phyloP scores from a whole-genome alignment of 1,140 invertebrate species.

The Drosophila bipectinata region DNA sequence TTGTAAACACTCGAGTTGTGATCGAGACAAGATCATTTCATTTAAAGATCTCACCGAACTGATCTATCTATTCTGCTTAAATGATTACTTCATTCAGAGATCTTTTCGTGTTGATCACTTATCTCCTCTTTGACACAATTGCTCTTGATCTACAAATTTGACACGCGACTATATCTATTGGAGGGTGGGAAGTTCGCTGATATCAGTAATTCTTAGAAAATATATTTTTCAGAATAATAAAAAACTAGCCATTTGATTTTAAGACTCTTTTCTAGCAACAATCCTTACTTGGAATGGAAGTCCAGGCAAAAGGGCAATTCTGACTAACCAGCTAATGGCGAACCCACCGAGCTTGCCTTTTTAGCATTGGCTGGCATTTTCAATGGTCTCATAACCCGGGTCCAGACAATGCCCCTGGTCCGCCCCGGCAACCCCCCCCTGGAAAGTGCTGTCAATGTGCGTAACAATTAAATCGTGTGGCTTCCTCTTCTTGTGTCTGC shows the following conservation, averaged over 20 bases:
- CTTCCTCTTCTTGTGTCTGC: conserved; percentile 52
- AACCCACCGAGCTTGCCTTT: conserved; percentile 23
- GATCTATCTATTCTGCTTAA: conserved; percentile 24
- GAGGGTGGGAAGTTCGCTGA: conserved; percentile 6
- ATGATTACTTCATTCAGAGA: conserved; percentile 27
- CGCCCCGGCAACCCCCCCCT: not conserved
- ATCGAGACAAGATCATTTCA: conserved; percentile 43
- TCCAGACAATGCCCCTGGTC: conserved; percentile 30
- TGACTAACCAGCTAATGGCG: conserved; percentile 29
- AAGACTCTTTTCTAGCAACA: not conserved
- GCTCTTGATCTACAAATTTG: conserved; percentile 32
- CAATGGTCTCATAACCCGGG: conserved; percentile 50
- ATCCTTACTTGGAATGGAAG: conserved; percentile 17
- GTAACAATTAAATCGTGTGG: conserved; percentile 83
- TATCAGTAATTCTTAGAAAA: not conserved
- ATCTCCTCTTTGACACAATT: conserved; percentile 7
- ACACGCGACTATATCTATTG: conserved; percentile 31
- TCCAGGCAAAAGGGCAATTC: conserved; percentile 28
- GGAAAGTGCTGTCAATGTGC: conserved; percentile 69
- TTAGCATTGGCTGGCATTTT: conserved; percentile 51
- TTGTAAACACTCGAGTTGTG: conserved; percentile 35
- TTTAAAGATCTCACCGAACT: conserved; percentile 16
- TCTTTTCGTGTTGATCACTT: conserved; percentile 8
- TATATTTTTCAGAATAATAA: not conserved
- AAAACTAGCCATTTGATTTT: not conserved